phyloP scores from a whole-genome alignment of 2,797 vertebrate species.

The Bucorvus abyssinicus region DNA sequence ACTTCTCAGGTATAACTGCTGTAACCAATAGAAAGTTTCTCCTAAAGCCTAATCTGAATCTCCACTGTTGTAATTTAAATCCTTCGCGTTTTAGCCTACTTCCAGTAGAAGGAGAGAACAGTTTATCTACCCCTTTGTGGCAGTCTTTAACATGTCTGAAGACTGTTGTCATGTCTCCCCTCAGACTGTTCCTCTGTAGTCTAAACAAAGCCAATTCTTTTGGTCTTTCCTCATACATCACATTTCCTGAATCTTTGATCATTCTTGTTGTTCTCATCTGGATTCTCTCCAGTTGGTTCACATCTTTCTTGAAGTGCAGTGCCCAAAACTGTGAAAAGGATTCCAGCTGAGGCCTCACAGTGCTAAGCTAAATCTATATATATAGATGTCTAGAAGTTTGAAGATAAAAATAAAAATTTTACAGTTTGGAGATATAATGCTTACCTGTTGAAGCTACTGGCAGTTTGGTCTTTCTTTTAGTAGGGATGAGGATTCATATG shows the following conservation, averaged over 20 bases:
- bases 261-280: constrained; percentile 43
- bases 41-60: not conserved
- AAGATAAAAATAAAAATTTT: not conserved
- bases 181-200: constrained; percentile 51
- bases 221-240: constrained; percentile 60
- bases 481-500: not conserved
- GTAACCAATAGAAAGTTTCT: not conserved
- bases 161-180: constrained; percentile 60
- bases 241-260: constrained; percentile 66
- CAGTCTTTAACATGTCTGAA: constrained; percentile 38
- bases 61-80: not conserved
- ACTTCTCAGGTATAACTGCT: constrained; percentile 52
- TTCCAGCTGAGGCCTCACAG: constrained; percentile 45
- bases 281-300: constrained; percentile 59
- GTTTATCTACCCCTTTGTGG: constrained; percentile 28
- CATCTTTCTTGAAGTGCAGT: constrained; percentile 22
- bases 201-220: constrained; percentile 68
- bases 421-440: not conserved
- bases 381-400: not conserved
- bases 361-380: constrained; percentile 2
- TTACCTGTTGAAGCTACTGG: not conserved
- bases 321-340: constrained; percentile 43
- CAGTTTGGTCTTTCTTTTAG: not conserved
- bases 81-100: not conserved
- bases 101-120: constrained; percentile 28